phyloP scores from a whole-genome alignment of 2,888 invertebrate species.

The Metacarcinus magister region DNA sequence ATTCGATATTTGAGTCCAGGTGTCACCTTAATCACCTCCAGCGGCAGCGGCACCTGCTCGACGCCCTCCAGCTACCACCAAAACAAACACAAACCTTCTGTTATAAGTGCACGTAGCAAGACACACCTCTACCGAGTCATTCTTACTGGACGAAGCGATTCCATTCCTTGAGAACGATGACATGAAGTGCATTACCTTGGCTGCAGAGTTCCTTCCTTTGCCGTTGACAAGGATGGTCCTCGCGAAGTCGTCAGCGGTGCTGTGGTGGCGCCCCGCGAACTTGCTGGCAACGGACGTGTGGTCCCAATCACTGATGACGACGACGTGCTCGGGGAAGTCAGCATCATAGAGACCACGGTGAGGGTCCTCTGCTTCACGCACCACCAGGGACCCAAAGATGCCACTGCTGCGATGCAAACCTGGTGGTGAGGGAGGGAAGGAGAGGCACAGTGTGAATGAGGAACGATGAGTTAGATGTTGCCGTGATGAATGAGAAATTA shows the following conservation, averaged over 20 bases:
- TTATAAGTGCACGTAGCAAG: neutral
- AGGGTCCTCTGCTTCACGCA: conserved; percentile 89
- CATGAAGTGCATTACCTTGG: conserved; percentile 10
- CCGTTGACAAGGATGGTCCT: conserved; percentile 70
- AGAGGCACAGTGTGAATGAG: neutral
- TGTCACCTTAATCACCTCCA: conserved; percentile 84
- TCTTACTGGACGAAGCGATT: too few species aligned
- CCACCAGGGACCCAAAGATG: conserved; percentile 91
- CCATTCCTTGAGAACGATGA: too few species aligned
- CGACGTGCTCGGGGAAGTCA: conserved; percentile 91
- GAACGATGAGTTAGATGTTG: too few species aligned
- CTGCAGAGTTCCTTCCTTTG: conserved; percentile 67
- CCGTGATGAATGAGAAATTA: too few species aligned
- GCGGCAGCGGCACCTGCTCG: neutral
- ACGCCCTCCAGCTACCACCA: neutral
- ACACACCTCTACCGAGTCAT: too few species aligned
- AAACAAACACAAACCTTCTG: neutral
- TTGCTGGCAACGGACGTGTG: conserved; percentile 89
- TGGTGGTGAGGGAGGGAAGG: conserved; percentile 79
- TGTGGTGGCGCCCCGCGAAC: conserved; percentile 85
- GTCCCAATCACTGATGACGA: conserved; percentile 93
- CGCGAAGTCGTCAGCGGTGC: conserved; percentile 47
- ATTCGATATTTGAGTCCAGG: conserved; percentile 90
- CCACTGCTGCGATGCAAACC: conserved; percentile 95
- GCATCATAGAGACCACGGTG: conserved; percentile 90